Percentiles rank a stretch among this genome's conserved stretches.
Evolutionary conservation across 2,888 invertebrate species (phyloP).

Genomic region (Caenorhabditis virilis): DNA sequence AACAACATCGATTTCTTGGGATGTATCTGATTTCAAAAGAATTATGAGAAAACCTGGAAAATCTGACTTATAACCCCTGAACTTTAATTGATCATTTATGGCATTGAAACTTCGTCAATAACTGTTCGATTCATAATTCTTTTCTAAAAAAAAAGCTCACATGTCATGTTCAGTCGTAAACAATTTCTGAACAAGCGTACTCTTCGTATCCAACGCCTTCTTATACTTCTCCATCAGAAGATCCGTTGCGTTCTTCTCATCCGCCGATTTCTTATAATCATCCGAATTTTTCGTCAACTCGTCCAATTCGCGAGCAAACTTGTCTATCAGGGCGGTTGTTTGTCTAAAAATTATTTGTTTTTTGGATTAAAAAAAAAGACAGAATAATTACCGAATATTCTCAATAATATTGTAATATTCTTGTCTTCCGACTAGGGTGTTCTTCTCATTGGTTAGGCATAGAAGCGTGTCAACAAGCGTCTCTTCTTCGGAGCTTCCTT

Average conservation of each 20-base stretch:
- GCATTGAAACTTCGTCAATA: not conserved
- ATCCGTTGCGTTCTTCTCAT: constrained; percentile 56
- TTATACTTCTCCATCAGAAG: constrained; percentile 50
- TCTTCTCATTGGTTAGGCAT: constrained; percentile 51
- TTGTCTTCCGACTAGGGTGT: constrained; percentile 41
- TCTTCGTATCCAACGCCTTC: constrained; percentile 44
- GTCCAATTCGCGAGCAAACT: constrained; percentile 25
- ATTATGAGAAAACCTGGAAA: not conserved
- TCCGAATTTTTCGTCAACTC: constrained; percentile 27
- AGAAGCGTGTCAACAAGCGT: constrained; percentile 48
- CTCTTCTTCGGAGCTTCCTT: constrained; percentile 53
- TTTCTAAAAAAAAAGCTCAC: constrained; percentile 19
- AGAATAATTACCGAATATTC: constrained; percentile 25
- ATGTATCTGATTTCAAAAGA: not conserved
- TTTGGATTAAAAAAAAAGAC: not conserved
- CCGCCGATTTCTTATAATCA: constrained; percentile 44
- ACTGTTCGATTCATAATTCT: not conserved
- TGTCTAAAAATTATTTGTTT: too few species aligned
- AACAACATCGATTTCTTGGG: not conserved
- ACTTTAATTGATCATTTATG: too few species aligned
- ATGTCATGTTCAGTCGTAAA: constrained; percentile 43
- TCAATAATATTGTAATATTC: constrained; percentile 57
- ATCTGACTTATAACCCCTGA: too few species aligned
- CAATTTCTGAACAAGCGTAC: constrained; percentile 39
- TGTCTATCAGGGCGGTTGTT: constrained; percentile 24